These are phyloP conservation scores for Callaeas wilsoni DNA, from an alignment of 2,113 vertebrate species.

Conservation along the genomic window DNA sequence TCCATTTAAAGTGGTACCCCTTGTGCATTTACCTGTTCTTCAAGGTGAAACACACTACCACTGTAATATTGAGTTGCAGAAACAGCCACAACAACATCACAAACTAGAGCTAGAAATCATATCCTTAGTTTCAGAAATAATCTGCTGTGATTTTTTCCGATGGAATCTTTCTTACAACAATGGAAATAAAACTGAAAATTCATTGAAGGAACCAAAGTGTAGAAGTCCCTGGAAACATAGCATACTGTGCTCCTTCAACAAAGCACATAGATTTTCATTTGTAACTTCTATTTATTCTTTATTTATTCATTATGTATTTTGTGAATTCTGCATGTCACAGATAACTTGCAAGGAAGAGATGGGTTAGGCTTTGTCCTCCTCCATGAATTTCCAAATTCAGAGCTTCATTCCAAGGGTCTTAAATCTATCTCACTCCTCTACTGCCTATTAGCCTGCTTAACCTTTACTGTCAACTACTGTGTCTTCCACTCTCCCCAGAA, in stretches of 20 bases:
- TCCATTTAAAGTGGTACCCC: not conserved
- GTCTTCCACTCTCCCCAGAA: not conserved
- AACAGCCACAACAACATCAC: not conserved
- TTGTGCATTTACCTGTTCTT: not conserved
- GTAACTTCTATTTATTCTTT: not conserved
- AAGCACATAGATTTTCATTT: not conserved
- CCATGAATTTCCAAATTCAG: not conserved
- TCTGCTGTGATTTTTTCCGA: not conserved
- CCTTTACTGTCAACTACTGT: not conserved
- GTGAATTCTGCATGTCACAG: not conserved
- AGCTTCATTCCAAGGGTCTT: not conserved
- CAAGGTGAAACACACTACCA: not conserved
- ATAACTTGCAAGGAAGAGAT: not conserved
- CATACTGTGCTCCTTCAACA: not conserved
- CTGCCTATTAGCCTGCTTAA: not conserved
- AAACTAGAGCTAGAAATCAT: not conserved
- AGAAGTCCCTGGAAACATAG: not conserved
- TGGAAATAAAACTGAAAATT: not conserved
- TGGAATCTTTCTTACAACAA: not conserved
- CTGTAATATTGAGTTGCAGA: not conserved
- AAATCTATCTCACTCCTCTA: not conserved
- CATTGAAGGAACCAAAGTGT: not conserved
- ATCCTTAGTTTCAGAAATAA: not conserved
- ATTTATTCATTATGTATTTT: not conserved
- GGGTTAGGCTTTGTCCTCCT: accelerated